Evolutionary conservation across 2,888 invertebrate species (phyloP), one percentile per base, ranked within the genome.

Genomic region (Hydropsyche betteni): DNA sequence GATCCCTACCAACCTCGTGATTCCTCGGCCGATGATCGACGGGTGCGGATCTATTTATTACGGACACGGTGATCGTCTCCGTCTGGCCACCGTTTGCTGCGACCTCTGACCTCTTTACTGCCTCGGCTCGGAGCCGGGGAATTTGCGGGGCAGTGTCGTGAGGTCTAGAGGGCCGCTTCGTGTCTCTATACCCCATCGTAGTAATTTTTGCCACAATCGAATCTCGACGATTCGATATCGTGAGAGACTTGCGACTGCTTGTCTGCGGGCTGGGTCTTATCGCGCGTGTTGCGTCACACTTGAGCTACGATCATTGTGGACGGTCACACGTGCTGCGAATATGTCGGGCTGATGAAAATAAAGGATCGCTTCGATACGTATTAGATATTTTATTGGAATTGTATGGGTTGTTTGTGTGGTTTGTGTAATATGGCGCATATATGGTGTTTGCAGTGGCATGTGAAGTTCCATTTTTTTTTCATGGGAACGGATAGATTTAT

Each of bases 91-190:
- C 70, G 70, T 51, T 70, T 51, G 70, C 70, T 24, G 33, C 33
- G 53, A 70, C 70, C 70, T 70, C 4, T 70, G 70, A 50, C 70
- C 70, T 50, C 69, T 33, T 16, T 6, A 68, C 24, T 34, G 68
- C n/a, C 36, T 14, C 6, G 68, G 12, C 10, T 38, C 24, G 68
- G 38, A 24, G 38, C 33, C 36, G 33, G 64, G 12, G 12, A 24
- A n/a, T n/a, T 64, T 64, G 64, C 64, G 36, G 64, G 34, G 12
- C 64, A 36, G 36, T 64, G 64, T 75, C 75, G 75, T 75, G 75
- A 75, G 75, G 53, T 75, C 75, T 72, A 71, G 71, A 71, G 75
- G 72, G 52, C 68, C 72, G 33, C 24, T 51, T 74, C 74, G 74
- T 74, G 74, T 74, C 68, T n/a, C 61, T 58, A n/a, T 52, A 33